Evolutionary conservation across 2,888 invertebrate genomes (phyloP), one percentile per base, ranked within the genome.

Genomic region (Acrobasis suavella): DNA sequence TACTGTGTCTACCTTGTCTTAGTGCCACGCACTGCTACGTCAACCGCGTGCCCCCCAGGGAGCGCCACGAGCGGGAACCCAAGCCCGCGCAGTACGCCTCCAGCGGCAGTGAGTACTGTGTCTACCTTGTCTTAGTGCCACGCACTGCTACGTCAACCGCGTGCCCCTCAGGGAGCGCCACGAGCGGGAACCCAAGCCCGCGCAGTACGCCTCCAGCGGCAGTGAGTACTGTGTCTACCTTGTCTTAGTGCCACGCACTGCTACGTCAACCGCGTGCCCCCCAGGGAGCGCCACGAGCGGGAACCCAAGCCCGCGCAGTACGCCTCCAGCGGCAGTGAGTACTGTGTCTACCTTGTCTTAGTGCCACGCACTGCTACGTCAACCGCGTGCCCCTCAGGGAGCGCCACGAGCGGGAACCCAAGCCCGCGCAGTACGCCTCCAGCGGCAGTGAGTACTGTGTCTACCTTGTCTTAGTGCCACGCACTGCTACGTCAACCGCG

Each of bases 251-350:
- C 66, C 69, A 65, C 71, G 68, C 70, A 74, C 65, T 67, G 81
- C 76, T 79, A 78, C 72, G 80, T 78, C 46, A 77, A 81, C 73
- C 73, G 80, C 10, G 77, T 79, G 62, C 82, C 81, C 1, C 76
- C 9, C n/a, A 5, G n/a, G 76, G 67, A 61, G 72, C 67, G 62
- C 72, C 14, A 76, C 62, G 72, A 74, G 8, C 72, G 71, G 38
- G 52, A 15, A 37, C 58, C 14, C 17, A 17, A 10, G 50, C 50
- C 68, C 68, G 80, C 86, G 66, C 94, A 94, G 77, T 95, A 95
- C 78, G 95, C 95, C 37, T 95, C 95, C 46, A 95, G 95, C 80
- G 94, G 94, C 75, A 93, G 95, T 95, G 72, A 92, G 94, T 93
- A 61, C 51, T 10, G 22, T 3, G 22, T 1, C 22, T 22, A 3